Base-by-base conservation (phyloP, 2,797 vertebrate genomes). In the Oceanodroma leucorhoa region DNA sequence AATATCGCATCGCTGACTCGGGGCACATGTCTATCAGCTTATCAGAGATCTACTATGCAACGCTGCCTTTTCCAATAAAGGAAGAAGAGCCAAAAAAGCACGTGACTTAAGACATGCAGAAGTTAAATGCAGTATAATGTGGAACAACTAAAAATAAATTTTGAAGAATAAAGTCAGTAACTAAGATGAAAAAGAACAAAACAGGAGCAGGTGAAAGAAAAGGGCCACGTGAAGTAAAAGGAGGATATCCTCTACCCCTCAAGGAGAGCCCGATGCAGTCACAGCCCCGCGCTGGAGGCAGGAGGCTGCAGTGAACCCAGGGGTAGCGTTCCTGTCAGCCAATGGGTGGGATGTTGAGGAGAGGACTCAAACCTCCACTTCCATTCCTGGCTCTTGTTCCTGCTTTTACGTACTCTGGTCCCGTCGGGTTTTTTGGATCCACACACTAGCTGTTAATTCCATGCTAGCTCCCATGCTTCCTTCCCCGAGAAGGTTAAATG, bases 201-300 rank as follows among this genome's bases (percentile, higher is more conserved):
- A 60, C 11, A 60, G 26, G 17, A 75, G 26, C 5, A 30, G 30
- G 17, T 48, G 12, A 67, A 75, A 76, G 30, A 81, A 46, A 43
- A 46, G 4, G 27, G n/a, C 8, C 13, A 11, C 2, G 6, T 30
- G 50, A 81, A 51, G 10, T 3, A 16, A 58, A 54, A 9, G 10
- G 36, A 64, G 19, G 22, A 26, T 5, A 17, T 9, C 10, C 1
- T 14, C 8, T 22, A 1, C 17, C 8, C 73, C 30, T 22, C 0
- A 0, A 66, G 36, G 36, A 51, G 38, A 57, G 15, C 27, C 2
- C 0, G 1, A 16, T 27, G 20, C 1, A 9, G 4, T 17, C 38
- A 41, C 22, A 48, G 23, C 13, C 13, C 18, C 1, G 5, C 43
- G 45, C 14, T 14, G 32, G 27, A 64, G 36, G 40, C n/a, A 22